A percentile compares a stretch with the other conserved stretches of the same genome.
Evolutionary conservation across 2,113 vertebrate genomes (phyloP).

Genomic region (Gymnogyps californianus): DNA sequence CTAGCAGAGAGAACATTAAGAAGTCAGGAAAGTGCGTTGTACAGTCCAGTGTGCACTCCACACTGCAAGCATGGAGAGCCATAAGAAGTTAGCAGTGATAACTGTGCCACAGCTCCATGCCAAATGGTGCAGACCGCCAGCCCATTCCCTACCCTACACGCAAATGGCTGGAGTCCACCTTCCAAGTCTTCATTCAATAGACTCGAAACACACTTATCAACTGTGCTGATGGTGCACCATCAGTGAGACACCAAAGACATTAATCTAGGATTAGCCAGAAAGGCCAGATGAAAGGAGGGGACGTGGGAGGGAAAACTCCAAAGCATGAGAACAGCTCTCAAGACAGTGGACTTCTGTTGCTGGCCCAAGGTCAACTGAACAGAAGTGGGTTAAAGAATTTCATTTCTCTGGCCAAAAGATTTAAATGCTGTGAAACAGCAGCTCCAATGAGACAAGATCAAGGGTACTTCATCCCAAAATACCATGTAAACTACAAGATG

Average conservation of each 20-base stretch:
- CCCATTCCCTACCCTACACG: background rate
- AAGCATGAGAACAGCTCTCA: background rate
- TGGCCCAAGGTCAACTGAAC: background rate
- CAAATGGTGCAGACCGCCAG: background rate
- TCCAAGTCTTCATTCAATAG: background rate
- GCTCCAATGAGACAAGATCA: background rate
- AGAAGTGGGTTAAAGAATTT: background rate
- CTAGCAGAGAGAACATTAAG: background rate
- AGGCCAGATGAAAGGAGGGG: background rate
- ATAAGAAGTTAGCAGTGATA: background rate
- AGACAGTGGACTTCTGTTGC: background rate
- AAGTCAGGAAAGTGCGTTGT: background rate
- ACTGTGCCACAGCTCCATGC: background rate
- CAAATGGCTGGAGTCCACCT: background rate
- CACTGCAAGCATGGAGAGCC: background rate
- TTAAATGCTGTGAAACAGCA: background rate
- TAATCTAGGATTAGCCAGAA: background rate
- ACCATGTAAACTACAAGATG: background rate
- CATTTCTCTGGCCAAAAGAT: background rate
- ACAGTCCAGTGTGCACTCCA: background rate
- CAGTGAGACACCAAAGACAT: background rate
- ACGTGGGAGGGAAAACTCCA: background rate
- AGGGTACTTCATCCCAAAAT: background rate
- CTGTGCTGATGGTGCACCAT: background rate
- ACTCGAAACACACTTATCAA: background rate